phyloP scores from a whole-genome alignment of 2,888 invertebrate genomes.

The Apodemia duryi region DNA sequence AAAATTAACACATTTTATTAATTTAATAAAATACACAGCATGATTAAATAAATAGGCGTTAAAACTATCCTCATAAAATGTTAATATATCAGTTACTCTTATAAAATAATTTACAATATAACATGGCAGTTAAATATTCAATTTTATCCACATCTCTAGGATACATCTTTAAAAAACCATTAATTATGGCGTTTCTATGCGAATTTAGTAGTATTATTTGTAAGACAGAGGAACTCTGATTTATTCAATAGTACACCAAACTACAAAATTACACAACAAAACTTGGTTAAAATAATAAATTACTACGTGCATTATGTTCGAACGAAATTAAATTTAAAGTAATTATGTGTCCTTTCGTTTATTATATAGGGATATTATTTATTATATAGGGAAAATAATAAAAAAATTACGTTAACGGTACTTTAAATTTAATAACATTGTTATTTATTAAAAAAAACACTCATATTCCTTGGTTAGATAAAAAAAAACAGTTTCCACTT shows the following conservation, averaged over 20 bases:
- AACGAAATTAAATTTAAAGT: no score
- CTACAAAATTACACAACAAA: no score
- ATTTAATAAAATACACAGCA: conserved; percentile 64
- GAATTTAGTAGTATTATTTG: not conserved
- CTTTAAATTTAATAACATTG: no score
- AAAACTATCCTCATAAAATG: conserved; percentile 56
- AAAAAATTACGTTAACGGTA: no score
- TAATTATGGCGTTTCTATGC: not conserved
- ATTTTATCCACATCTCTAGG: conserved; percentile 9
- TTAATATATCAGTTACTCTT: conserved; percentile 54
- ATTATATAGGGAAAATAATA: no score
- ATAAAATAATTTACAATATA: conserved; percentile 33
- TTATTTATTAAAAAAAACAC: not conserved
- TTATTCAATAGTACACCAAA: no score
- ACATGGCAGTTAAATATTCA: conserved; percentile 28
- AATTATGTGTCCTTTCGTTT: no score
- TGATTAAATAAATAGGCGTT: conserved; percentile 70
- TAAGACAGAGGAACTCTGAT: no score
- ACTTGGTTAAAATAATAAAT: no score
- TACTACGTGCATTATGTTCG: no score
- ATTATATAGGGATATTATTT: no score
- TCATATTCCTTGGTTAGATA: not conserved
- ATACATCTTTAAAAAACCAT: not conserved
- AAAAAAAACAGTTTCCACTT: not conserved
- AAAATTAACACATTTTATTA: conserved; percentile 61